These are phyloP conservation scores for Atherinosoma microstoma DNA, from an alignment of 2,797 vertebrate species.

Conservation along the genomic window DNA sequence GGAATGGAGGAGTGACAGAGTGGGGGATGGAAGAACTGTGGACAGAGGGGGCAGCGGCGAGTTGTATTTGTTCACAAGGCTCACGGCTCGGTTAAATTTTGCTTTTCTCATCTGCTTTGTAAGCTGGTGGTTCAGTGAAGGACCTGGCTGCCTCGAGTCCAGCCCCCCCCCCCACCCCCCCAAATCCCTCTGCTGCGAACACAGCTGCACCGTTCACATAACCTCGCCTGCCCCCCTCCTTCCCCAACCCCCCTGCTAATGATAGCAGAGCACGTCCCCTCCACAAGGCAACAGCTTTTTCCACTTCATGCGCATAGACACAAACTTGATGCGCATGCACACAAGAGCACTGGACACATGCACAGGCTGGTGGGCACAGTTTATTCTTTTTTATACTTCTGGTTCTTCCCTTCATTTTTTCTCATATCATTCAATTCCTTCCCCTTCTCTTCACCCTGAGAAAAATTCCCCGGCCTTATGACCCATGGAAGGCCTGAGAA, in stretches of 20 bases:
- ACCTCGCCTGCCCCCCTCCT: constrained; percentile 85
- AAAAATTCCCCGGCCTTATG: constrained; percentile 79
- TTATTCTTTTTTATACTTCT: constrained; percentile 57
- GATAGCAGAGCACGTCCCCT: constrained; percentile 86
- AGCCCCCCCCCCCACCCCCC: constrained; percentile 52
- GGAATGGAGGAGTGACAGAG: constrained; percentile 61
- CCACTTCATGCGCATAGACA: constrained; percentile 78
- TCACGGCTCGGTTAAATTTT: constrained; percentile 69
- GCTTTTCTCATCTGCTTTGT: constrained; percentile 69
- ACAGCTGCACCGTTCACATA: constrained; percentile 88
- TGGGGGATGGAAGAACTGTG: constrained; percentile 35
- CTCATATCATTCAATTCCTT: constrained; percentile 82
- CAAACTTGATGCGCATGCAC: constrained; percentile 28
- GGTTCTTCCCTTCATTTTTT: constrained; percentile 67
- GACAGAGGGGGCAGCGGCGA: constrained; percentile 51
- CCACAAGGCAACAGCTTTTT: constrained; percentile 87
- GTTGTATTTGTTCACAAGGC: constrained; percentile 77
- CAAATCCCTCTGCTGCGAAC: constrained; percentile 87
- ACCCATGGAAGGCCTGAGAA: constrained; percentile 80
- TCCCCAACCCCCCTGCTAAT: constrained; percentile 76
- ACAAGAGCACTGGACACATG: constrained; percentile 33
- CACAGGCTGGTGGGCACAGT: constrained; percentile 61
- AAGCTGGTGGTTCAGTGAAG: constrained; percentile 81
- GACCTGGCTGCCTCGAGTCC: constrained; percentile 80
- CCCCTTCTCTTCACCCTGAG: constrained; percentile 79